These are phyloP conservation scores for Mythimna vitellina DNA, from an alignment of 2,888 invertebrate genomes.

Conservation along the genomic window DNA sequence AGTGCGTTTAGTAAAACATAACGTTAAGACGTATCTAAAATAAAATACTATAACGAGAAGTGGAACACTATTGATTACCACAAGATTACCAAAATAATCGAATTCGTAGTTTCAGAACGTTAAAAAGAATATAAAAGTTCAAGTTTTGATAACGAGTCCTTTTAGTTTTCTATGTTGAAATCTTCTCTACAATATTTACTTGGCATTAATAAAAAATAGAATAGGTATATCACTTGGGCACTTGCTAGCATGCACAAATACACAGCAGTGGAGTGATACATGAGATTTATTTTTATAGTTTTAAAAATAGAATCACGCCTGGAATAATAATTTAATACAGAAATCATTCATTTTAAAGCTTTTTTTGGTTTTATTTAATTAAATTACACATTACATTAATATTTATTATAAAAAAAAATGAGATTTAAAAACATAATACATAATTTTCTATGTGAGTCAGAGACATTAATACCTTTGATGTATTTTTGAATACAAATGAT, in stretches of 20 bases:
- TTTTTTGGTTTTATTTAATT: no score
- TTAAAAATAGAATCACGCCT: no score
- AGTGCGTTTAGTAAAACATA: not conserved
- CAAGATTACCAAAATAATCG: not conserved
- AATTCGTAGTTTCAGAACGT: slow-evolving; percentile 17
- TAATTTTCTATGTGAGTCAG: not conserved
- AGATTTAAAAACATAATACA: not conserved
- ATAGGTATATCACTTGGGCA: no score
- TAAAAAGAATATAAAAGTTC: not conserved
- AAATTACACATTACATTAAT: no score
- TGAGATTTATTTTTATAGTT: no score
- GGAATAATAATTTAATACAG: no score
- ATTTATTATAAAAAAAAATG: not conserved
- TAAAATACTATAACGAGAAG: not conserved
- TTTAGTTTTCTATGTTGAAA: not conserved
- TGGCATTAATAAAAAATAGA: no score
- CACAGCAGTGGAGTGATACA: not conserved
- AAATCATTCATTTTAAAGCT: no score
- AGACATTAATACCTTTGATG: not conserved
- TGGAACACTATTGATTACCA: not conserved
- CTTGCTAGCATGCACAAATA: no score
- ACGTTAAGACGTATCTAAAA: not conserved
- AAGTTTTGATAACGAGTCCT: not conserved
- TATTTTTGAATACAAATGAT: no score
- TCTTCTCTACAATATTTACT: no score